Evolutionary conservation across 2,113 vertebrate species (phyloP).

Genomic region (Spermophilus dauricus): DNA sequence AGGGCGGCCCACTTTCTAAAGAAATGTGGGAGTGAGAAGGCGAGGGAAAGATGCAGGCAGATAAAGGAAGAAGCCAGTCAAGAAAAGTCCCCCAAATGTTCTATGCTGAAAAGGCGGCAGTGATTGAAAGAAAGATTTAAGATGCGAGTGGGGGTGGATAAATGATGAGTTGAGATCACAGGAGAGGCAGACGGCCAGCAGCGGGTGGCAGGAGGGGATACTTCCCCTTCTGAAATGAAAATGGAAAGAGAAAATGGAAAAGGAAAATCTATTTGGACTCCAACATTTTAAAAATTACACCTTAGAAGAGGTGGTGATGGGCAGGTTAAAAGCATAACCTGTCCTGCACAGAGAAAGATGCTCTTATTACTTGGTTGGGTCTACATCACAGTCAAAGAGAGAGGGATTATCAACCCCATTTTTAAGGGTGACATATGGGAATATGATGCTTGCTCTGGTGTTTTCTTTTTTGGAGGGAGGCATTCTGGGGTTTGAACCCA

Average conservation of each 20-base stretch:
- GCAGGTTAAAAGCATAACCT: neutral
- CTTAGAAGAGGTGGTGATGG: neutral
- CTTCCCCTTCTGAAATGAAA: neutral
- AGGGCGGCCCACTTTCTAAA: neutral
- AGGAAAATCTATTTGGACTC: neutral
- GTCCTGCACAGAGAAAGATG: neutral
- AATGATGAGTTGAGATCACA: neutral
- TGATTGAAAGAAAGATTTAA: neutral
- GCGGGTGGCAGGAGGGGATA: neutral
- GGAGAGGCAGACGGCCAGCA: neutral
- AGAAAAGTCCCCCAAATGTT: neutral
- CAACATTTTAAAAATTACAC: neutral
- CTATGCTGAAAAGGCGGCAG: neutral
- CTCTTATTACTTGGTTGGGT: neutral
- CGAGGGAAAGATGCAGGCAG: neutral
- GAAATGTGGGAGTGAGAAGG: neutral
- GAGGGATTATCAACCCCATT: neutral
- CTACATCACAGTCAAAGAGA: neutral
- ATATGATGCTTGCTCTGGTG: too few relatives aligned
- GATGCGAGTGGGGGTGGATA: neutral
- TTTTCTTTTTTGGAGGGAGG: too few relatives aligned
- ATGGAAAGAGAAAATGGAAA: neutral
- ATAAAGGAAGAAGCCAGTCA: neutral
- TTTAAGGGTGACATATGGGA: neutral
- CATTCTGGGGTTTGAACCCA: too few relatives aligned